phyloP scores from a whole-genome alignment of 2,797 vertebrate species.

The Heteromormyrus szaboi region DNA sequence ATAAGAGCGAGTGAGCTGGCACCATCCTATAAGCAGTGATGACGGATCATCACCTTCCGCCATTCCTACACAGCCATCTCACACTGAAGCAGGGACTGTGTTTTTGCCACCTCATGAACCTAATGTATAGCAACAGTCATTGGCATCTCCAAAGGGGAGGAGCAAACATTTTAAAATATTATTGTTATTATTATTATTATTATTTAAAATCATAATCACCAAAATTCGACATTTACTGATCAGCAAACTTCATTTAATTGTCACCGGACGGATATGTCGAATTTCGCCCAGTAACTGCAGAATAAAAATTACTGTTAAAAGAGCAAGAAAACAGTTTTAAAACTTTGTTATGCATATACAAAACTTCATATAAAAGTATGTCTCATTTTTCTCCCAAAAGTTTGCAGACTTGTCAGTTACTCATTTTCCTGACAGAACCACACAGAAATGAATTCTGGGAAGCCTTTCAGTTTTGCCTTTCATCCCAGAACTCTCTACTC shows the following conservation, averaged over 20 bases:
- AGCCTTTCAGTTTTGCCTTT: slow-evolving; percentile 57
- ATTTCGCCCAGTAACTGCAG: background rate
- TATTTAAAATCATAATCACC: background rate
- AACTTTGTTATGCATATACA: slow-evolving; percentile 4
- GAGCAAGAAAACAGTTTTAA: background rate
- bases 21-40: background rate
- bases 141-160: background rate
- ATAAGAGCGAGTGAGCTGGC: background rate
- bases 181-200: background rate
- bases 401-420: slow-evolving; percentile 31
- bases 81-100: background rate
- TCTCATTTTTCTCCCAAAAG: slow-evolving; percentile 31
- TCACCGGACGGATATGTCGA: background rate
- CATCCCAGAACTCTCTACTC: slow-evolving; percentile 55
- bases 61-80: background rate
- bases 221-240: background rate
- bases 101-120: background rate
- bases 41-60: background rate
- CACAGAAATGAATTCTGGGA: slow-evolving; percentile 52
- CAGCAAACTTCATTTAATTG: background rate
- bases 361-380: slow-evolving; percentile 1
- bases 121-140: background rate
- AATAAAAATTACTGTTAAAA: background rate
- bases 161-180: background rate
- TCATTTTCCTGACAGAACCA: background rate